phyloP scores from a whole-genome alignment of 2,888 invertebrate species.

The Scaptomyza polygonia region DNA sequence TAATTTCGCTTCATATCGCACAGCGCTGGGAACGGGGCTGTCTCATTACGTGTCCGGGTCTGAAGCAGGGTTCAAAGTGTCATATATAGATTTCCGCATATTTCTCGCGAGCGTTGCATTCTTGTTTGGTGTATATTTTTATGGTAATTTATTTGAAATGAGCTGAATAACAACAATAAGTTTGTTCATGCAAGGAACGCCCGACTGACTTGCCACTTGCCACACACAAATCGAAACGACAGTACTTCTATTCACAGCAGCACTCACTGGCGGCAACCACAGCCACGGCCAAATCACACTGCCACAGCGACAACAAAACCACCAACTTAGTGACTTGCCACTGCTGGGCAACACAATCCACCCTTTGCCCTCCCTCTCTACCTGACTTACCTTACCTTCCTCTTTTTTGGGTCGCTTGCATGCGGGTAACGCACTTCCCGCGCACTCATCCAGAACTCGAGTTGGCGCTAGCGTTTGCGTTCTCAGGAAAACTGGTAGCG shows the following conservation, averaged over 20 bases:
- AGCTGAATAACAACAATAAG: constrained; percentile 26
- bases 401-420: constrained; percentile 42
- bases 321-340: constrained; percentile 62
- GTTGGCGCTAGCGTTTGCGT: constrained; percentile 17
- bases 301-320: constrained; percentile 47
- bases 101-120: constrained; percentile 59
- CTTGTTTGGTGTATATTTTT: constrained; percentile 67
- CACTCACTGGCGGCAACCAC: constrained; percentile 24
- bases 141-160: constrained; percentile 75
- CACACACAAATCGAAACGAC: constrained; percentile 64
- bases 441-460: constrained; percentile 69
- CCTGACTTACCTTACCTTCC: constrained; percentile 44
- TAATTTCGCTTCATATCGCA: constrained; percentile 66
- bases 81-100: constrained; percentile 77
- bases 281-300: constrained; percentile 5
- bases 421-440: constrained; percentile 66
- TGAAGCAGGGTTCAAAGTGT: constrained; percentile 47
- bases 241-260: constrained; percentile 52
- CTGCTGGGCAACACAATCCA: constrained; percentile 22
- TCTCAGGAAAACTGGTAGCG: constrained; percentile 30
- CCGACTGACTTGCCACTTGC: constrained; percentile 47
- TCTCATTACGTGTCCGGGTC: constrained; percentile 51
- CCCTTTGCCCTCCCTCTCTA: not conserved
- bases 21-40: constrained; percentile 42
- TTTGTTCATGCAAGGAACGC: constrained; percentile 25